Evolutionary conservation across 2,888 invertebrate species (phyloP).

Genomic region (Tachina lurida): DNA sequence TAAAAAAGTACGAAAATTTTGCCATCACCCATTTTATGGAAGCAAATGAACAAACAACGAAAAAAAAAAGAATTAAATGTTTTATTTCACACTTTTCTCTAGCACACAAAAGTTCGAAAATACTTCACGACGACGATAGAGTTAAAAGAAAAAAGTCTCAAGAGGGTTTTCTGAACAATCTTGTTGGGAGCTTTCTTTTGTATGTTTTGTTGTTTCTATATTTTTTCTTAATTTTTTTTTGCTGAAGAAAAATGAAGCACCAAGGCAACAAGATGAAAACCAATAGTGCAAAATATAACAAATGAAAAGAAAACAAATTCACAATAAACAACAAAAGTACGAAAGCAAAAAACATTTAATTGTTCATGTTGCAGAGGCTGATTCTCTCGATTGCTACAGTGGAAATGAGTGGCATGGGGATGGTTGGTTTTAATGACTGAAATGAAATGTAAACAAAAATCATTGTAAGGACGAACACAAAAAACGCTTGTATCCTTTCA

Average conservation of each 20-base stretch:
- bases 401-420: constrained; percentile 42
- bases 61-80: constrained; percentile 43
- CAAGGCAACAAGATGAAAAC: constrained; percentile 14
- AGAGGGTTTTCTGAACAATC: constrained; percentile 49
- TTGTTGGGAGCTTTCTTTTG: constrained; percentile 27
- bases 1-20: constrained; percentile 8
- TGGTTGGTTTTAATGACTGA: constrained; percentile 51
- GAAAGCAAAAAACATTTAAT: not conserved
- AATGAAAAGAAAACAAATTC: constrained; percentile 54
- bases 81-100: constrained; percentile 60
- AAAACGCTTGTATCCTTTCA: not conserved
- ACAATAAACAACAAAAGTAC: not conserved
- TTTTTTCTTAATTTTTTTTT: constrained; percentile 11
- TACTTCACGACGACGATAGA: constrained; percentile 47
- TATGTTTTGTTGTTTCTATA: not conserved
- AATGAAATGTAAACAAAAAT: constrained; percentile 61
- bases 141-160: constrained; percentile 63
- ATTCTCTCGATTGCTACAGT: not conserved
- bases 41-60: not conserved
- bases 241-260: constrained; percentile 11
- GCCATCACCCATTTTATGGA: not conserved
- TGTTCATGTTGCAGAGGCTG: constrained; percentile 31
- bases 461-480: constrained; percentile 26
- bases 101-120: constrained; percentile 5
- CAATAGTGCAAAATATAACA: constrained; percentile 38